phyloP scores from a whole-genome alignment of 2,888 invertebrate species.

The Amphipyra tragopoginis region DNA sequence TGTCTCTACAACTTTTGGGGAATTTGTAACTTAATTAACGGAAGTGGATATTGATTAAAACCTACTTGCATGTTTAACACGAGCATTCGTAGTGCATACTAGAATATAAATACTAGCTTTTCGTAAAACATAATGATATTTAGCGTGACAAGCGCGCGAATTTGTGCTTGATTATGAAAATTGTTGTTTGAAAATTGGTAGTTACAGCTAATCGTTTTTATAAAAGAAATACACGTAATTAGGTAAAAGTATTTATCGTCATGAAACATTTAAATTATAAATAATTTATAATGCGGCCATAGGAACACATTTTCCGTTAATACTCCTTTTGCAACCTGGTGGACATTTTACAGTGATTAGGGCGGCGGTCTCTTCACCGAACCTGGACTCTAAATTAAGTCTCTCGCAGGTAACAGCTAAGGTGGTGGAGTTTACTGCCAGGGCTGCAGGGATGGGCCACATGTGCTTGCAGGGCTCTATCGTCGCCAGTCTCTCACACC shows the following conservation, averaged over 20 bases:
- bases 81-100: not conserved
- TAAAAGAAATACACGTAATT: constrained; percentile 23
- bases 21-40: constrained; percentile 63
- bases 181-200: not conserved
- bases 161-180: constrained; percentile 6
- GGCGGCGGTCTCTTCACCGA: constrained; percentile 57
- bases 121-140: constrained; percentile 17
- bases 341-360: constrained; percentile 58
- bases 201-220: not conserved
- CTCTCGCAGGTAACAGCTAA: constrained; percentile 89
- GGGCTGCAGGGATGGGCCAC: constrained; percentile 73
- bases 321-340: constrained; percentile 76
- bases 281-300: constrained; percentile 22
- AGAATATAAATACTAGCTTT: not conserved
- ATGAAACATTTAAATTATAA: constrained; percentile 28
- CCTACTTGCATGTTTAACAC: constrained; percentile 10
- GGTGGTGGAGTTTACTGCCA: constrained; percentile 91
- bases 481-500: constrained; percentile 82
- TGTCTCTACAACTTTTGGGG: constrained; percentile 56
- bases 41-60: constrained; percentile 50
- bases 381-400: constrained; percentile 70
- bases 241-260: constrained; percentile 34
- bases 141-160: constrained; percentile 16
- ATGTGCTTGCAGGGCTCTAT: constrained; percentile 79
- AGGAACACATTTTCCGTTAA: constrained; percentile 71